Evolutionary conservation across 2,797 vertebrate species (phyloP).

Genomic region (Clangula hyemalis): DNA sequence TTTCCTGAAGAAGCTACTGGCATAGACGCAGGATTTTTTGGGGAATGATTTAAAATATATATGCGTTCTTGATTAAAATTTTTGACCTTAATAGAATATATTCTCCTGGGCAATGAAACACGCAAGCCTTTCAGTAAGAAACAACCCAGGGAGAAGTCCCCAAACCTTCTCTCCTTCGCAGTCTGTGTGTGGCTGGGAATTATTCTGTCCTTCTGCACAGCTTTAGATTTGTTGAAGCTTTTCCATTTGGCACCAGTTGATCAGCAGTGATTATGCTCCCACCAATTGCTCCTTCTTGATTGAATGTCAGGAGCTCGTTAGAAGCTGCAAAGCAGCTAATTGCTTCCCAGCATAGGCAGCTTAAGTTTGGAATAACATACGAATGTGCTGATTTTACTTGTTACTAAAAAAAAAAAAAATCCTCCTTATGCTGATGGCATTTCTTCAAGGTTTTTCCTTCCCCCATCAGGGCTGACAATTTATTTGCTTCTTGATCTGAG

Average conservation of each 20-base stretch:
- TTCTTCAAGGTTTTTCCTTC: background rate
- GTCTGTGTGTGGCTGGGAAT: too few species aligned
- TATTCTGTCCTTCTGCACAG: background rate
- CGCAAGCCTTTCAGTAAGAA: background rate
- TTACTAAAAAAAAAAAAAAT: background rate
- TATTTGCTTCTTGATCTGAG: background rate
- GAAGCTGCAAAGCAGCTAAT: background rate
- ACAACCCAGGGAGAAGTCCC: background rate
- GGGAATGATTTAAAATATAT: background rate
- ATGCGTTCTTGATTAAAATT: background rate
- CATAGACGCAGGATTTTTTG: background rate
- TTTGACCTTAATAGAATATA: background rate
- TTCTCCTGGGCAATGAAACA: background rate
- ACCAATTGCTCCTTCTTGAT: background rate
- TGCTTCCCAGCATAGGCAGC: background rate
- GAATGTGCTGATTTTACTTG: background rate
- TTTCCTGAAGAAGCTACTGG: background rate
- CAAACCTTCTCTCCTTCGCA: background rate
- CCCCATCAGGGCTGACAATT: background rate
- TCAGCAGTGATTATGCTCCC: background rate
- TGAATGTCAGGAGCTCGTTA: background rate
- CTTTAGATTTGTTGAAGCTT: background rate
- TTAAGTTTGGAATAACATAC: background rate
- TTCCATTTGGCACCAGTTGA: background rate
- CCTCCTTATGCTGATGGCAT: background rate